Evolutionary conservation across 2,113 vertebrate genomes (phyloP).

Genomic region (Anguilla japonica): DNA sequence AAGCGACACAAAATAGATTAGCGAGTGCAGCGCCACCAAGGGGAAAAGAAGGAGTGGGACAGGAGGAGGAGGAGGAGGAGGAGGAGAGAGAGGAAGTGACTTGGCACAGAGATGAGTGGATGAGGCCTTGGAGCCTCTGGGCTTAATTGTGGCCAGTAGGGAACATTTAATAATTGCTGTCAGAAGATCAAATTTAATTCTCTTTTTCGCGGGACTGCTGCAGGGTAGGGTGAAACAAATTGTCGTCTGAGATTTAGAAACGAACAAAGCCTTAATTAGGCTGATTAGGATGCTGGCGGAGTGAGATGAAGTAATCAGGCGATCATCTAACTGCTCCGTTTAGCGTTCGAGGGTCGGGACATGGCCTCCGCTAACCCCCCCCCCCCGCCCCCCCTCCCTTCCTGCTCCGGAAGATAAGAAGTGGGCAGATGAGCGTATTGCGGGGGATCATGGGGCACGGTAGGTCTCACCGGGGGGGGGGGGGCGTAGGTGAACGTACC

Average conservation of each 20-base stretch:
- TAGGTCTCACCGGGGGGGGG: constrained; percentile 51
- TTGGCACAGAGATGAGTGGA: constrained; percentile 70
- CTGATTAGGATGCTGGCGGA: constrained; percentile 88
- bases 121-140: constrained; percentile 82
- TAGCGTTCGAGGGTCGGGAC: constrained; percentile 53
- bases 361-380: constrained; percentile 51
- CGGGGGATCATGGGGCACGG: constrained; percentile 56
- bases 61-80: not conserved
- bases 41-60: not conserved
- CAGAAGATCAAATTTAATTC: constrained; percentile 99
- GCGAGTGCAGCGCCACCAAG: not conserved
- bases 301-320: constrained; percentile 78
- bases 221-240: constrained; percentile 97
- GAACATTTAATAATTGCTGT: constrained; percentile 99
- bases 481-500: constrained; percentile 69
- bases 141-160: constrained; percentile 97
- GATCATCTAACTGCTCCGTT: constrained; percentile 72
- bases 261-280: constrained; percentile 99
- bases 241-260: constrained; percentile 96
- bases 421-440: constrained; percentile 55
- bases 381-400: constrained; percentile 44
- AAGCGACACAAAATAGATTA: constrained; percentile 2
- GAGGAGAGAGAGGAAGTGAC: constrained; percentile 46
- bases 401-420: constrained; percentile 48
- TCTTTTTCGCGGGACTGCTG: constrained; percentile 92